phyloP scores from a whole-genome alignment of 2,113 vertebrate species.

The Thymallus thymallus region DNA sequence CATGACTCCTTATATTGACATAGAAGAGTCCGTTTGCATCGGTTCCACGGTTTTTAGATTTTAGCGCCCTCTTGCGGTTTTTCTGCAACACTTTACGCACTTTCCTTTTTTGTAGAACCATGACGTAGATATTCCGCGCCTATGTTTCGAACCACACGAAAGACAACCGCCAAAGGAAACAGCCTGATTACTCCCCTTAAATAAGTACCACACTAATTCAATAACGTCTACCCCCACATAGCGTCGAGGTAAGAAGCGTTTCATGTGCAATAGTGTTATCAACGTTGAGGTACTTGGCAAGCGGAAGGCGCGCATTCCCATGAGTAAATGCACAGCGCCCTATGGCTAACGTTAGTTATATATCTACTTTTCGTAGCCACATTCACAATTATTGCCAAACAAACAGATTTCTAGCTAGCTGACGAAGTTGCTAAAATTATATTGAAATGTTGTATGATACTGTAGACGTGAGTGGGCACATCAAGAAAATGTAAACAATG shows the following conservation, averaged over 20 bases:
- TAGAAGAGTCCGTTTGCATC: slow-evolving; percentile 40
- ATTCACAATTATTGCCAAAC: no score
- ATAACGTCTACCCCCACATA: background rate
- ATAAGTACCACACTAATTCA: background rate
- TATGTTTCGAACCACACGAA: background rate
- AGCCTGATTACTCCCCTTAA: background rate
- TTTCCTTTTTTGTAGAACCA: background rate
- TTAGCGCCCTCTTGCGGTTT: background rate
- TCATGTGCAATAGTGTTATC: background rate
- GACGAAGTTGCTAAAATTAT: no score
- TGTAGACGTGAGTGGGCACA: no score
- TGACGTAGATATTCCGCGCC: background rate
- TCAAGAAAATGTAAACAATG: no score
- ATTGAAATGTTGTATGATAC: no score
- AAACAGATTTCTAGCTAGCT: no score
- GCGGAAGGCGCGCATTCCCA: no score
- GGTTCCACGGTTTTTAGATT: background rate
- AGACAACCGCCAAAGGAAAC: background rate
- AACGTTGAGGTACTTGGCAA: no score
- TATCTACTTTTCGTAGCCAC: no score
- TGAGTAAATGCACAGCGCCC: no score
- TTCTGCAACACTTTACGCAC: background rate
- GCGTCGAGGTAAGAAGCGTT: background rate
- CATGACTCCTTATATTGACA: slow-evolving; percentile 8
- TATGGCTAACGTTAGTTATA: no score